Evolutionary conservation across 2,888 invertebrate genomes (phyloP).

Genomic region (Pomacea canaliculata): DNA sequence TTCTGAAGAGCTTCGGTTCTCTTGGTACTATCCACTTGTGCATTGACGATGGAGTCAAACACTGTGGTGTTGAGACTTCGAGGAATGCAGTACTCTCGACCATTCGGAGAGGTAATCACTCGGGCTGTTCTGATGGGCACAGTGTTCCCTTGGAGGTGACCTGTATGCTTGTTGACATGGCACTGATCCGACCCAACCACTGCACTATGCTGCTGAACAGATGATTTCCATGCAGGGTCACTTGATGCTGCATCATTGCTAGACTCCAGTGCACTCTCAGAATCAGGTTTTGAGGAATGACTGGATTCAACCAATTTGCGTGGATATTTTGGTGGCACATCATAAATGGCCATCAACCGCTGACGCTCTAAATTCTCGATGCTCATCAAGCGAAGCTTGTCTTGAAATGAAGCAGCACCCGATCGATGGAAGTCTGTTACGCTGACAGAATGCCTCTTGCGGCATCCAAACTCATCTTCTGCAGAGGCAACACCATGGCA

Average conservation of each 20-base stretch:
- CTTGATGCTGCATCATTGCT: too few relatives aligned
- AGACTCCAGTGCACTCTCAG: too few relatives aligned
- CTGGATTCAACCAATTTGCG: constrained; percentile 42
- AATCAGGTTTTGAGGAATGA: too few relatives aligned
- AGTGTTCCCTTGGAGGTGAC: constrained; percentile 37
- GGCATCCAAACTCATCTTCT: constrained; percentile 49
- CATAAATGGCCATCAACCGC: constrained; percentile 56
- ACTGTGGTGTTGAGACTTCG: constrained; percentile 19
- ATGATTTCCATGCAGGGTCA: too few relatives aligned
- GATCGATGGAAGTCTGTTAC: constrained; percentile 56
- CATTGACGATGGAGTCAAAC: constrained; percentile 16
- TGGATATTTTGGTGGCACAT: constrained; percentile 54
- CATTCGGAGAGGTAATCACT: constrained; percentile 40
- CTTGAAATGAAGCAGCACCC: constrained; percentile 39
- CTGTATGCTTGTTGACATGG: too few relatives aligned
- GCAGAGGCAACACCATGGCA: constrained; percentile 25
- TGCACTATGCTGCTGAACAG: too few relatives aligned
- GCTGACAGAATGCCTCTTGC: constrained; percentile 60
- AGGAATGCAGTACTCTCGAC: constrained; percentile 18
- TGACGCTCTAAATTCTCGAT: constrained; percentile 55
- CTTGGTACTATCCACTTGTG: constrained; percentile 17
- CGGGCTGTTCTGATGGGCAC: constrained; percentile 52
- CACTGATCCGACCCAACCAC: too few relatives aligned
- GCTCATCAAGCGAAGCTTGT: constrained; percentile 50
- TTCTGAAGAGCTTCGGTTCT: constrained; percentile 39